phyloP scores from a whole-genome alignment of 2,888 invertebrate genomes.

The Chorisops tibialis region DNA sequence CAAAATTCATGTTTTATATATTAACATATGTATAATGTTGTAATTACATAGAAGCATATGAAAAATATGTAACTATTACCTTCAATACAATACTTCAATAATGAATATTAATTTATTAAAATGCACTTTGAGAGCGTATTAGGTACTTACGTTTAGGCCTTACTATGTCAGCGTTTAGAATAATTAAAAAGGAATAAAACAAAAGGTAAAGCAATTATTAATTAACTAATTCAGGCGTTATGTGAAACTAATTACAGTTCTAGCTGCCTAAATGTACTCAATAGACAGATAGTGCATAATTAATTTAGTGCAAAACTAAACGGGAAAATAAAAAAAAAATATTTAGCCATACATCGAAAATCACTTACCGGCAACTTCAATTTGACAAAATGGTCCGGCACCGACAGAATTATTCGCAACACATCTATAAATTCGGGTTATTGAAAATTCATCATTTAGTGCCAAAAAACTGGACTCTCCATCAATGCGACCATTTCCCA shows the following conservation, averaged over 20 bases:
- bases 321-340: background rate
- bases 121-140: too few species aligned
- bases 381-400: constrained; percentile 60
- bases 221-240: constrained; percentile 25
- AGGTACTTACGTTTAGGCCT: constrained; percentile 37
- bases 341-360: background rate
- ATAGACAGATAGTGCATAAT: too few species aligned
- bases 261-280: too few species aligned
- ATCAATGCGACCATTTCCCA: constrained; percentile 43
- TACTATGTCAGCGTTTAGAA: constrained; percentile 33
- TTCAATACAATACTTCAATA: too few species aligned
- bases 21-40: background rate
- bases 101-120: too few species aligned
- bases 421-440: constrained; percentile 77
- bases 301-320: constrained; percentile 2
- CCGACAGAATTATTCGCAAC: constrained; percentile 83
- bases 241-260: too few species aligned
- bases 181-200: constrained; percentile 15
- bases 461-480: constrained; percentile 57
- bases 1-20: background rate
- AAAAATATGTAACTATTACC: too few species aligned
- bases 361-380: constrained; percentile 64
- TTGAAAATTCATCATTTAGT: constrained; percentile 60
- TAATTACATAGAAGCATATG: background rate
- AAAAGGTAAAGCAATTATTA: constrained; percentile 31